Evolutionary conservation across 2,113 vertebrate genomes (phyloP), one percentile per base, ranked within the genome.

Genomic region (Chaetura pelagica): DNA sequence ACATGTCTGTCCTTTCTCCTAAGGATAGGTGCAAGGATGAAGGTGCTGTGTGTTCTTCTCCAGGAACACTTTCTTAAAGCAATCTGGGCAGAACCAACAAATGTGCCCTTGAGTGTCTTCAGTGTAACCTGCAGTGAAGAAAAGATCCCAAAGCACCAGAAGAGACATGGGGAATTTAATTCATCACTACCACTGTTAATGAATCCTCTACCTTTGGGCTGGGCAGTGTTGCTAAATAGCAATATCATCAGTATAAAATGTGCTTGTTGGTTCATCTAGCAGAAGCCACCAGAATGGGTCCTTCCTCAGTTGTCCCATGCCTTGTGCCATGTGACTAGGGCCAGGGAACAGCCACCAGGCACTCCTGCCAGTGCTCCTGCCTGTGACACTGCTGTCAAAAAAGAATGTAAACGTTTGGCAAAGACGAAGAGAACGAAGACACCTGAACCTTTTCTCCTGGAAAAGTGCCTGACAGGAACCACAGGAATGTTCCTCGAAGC

Each of bases 401-500:
- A 84, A 86, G 89, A 94, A 89, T 75, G 89, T 78, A 87, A 95
- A 91, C 1, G 5, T 92, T 91, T 96, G 95, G 84, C 89, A 92
- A 72, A 83, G 78, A 93, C 82, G 83, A 92, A 96, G 81, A 77
- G 84, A 94, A 93, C 1, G 32, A 95, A 95, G 87, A 84, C 96
- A 97, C 95, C 94, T 93, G 95, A 96, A 91, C 84, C 68, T 79
- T 82, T 96, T 72, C 58, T 66, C 84, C 77, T 92, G 94, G 91
- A 94, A 93, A 78, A 69, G 27, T 95, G 93, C 96, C 91, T 87
- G 84, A 77, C 87, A 89, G 81, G 52, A 96, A 46, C 87, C 93
- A 76, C 91, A 94, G 91, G 84, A 95, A 96, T 93, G 94, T 92
- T 96, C 94, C 89, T 94, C 6, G 30, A 96, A 96, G 77, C 62